phyloP scores from a whole-genome alignment of 2,113 vertebrate species.

The Mionectes macconnelli region DNA sequence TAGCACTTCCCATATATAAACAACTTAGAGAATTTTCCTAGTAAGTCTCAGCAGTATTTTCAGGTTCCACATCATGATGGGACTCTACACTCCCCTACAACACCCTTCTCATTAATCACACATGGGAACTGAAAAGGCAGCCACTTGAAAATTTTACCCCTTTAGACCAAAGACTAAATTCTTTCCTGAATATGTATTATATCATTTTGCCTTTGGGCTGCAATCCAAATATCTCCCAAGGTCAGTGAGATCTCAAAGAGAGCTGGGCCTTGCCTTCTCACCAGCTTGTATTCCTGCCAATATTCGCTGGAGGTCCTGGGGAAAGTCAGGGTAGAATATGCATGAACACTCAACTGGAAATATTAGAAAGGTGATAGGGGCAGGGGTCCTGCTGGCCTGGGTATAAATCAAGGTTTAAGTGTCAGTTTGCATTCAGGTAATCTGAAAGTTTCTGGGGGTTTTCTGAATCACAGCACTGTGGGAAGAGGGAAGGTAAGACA shows the following conservation, averaged over 20 bases:
- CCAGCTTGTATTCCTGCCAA: conserved; percentile 19
- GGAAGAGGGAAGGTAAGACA: neutral
- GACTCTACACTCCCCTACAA: neutral
- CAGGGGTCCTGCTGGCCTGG: neutral
- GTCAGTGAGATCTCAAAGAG: conserved; percentile 43
- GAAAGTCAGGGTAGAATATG: neutral
- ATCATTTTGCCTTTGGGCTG: conserved; percentile 42
- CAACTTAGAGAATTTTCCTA: neutral
- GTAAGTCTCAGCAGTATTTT: neutral
- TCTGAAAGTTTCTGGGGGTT: neutral
- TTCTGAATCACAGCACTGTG: neutral
- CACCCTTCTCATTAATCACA: neutral
- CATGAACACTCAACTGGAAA: neutral
- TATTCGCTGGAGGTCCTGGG: neutral
- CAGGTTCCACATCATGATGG: neutral
- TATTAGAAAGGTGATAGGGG: neutral
- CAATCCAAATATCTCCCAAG: conserved; percentile 47
- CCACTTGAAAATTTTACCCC: neutral
- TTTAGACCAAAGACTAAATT: conserved; percentile 37
- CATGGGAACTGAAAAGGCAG: neutral
- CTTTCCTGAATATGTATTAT: conserved; percentile 40
- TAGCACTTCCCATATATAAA: neutral
- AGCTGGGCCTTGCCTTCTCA: conserved; percentile 21
- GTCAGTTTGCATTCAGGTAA: neutral
- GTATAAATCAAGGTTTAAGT: neutral